phyloP scores from a whole-genome alignment of 2,888 invertebrate species.

The Folsomia candida region DNA sequence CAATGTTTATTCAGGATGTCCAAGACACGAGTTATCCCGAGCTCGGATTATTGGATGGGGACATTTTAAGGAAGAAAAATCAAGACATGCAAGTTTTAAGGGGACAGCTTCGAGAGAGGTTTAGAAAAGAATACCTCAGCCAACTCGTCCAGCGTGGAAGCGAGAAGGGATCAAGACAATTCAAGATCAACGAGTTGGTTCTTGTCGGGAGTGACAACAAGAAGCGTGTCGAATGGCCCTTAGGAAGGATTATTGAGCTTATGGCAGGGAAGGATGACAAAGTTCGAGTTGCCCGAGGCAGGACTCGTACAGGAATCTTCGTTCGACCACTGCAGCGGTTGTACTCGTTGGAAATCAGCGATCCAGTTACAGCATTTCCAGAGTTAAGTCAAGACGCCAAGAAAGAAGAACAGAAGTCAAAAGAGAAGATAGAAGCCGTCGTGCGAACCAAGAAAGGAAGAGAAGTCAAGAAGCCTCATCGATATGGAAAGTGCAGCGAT shows the following conservation, averaged over 20 bases:
- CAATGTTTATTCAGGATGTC: constrained; percentile 20
- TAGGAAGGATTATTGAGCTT: constrained; percentile 7
- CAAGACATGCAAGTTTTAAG: neutral
- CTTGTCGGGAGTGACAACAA: neutral
- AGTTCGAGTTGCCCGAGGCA: neutral
- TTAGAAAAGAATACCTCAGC: neutral
- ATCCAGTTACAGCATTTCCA: no score
- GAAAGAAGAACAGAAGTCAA: no score
- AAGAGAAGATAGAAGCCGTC: no score
- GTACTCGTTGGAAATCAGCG: no score
- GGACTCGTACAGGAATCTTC: no score
- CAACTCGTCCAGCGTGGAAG: constrained; percentile 3
- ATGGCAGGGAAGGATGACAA: constrained; percentile 11
- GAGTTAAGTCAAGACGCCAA: no score
- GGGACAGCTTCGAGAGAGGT: neutral
- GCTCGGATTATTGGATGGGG: neutral
- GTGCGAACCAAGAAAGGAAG: no score
- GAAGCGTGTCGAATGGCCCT: neutral
- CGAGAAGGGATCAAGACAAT: neutral
- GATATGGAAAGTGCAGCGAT: no score
- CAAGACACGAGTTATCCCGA: neutral
- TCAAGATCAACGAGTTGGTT: constrained; percentile 4
- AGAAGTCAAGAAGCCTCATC: no score
- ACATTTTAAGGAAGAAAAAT: neutral
- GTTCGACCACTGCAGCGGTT: no score